A percentile compares a stretch with the other conserved stretches of the same genome.
Conservation (phyloP, 2,888 invertebrate genomes). For the Hoplodrina blanda region DNA sequence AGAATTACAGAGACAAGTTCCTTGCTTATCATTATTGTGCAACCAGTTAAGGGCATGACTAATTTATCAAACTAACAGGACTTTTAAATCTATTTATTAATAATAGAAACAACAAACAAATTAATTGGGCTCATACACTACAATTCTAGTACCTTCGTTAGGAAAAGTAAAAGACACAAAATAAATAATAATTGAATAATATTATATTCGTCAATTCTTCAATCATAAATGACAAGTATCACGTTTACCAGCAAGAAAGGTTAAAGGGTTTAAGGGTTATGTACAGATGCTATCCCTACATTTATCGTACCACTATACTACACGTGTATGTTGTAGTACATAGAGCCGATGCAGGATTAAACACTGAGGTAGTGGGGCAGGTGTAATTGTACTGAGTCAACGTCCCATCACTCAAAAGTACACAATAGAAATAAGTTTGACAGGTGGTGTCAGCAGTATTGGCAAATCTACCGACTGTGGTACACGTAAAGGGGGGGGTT, state of each 20-base stretch:
- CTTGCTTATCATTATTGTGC: no score
- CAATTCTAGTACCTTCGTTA: background rate
- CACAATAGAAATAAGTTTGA: constrained; percentile 82
- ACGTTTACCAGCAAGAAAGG: background rate
- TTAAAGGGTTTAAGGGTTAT: background rate
- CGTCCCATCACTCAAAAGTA: constrained; percentile 70
- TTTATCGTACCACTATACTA: constrained; percentile 31
- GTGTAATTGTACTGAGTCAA: constrained; percentile 78
- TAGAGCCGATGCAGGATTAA: constrained; percentile 76
- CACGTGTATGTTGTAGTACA: constrained; percentile 84
- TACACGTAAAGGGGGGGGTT: constrained; percentile 74
- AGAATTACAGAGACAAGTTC: no score
- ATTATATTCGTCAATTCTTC: constrained; percentile 17
- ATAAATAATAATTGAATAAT: constrained; percentile 4
- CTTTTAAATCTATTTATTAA: no score
- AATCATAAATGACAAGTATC: background rate
- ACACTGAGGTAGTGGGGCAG: constrained; percentile 83
- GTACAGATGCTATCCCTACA: background rate
- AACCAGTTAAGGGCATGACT: no score
- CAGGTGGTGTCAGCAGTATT: constrained; percentile 82
- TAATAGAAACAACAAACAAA: no score
- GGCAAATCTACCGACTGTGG: constrained; percentile 80
- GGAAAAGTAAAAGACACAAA: constrained; percentile 11
- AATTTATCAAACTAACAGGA: no score
- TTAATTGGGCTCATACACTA: no score